Base-by-base conservation (phyloP, 2,888 invertebrate species). In the Chrysina gloriosa region DNA sequence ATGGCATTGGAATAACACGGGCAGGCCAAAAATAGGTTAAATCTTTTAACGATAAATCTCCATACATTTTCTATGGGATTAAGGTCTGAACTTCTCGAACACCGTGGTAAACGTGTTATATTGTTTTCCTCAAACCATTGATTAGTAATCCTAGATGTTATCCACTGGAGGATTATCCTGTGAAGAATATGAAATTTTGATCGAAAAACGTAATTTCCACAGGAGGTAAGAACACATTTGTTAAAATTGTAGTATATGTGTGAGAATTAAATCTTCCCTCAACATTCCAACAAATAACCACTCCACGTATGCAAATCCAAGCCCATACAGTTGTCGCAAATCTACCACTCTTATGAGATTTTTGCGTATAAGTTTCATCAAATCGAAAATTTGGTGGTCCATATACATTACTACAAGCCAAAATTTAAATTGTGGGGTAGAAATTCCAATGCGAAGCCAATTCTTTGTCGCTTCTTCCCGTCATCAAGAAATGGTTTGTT, bases 321-420 rank as follows among this genome's bases (percentile, higher is more conserved):
- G 19, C 42, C 42, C 42, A 42, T 3, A 5, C 16, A 42, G 3
- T 42, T 42, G 42, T 42, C 7, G 4, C 19, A 42, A 42, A 42
- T 42, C 42, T 11, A 42, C 16, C 19, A 19, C 16, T 16, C 42
- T 5, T 16, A 4, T 0, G 11, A 36, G 7, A n/a, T 5, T 36
- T n/a, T 36, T 36, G 36, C n/a, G 36, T 36, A n/a, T 36, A 36
- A 11, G 36, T 36, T 36, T n/a, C n/a, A n/a, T n/a, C n/a, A n/a
- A 9, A 36, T 36, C 9, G 3, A 2, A 11, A 36, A 7, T n/a
- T 36, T 9, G 36, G 9, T 36, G 1, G 36, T 34, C 34, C 11
- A 4, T 36, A 1, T 7, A 36, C n/a, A 3, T 9, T 2, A 7
- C n/a, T 36, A 11, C 7, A 11, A 36, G n/a, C n/a, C 14, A 19